A percentile compares a stretch with the other conserved stretches of the same genome.
These are phyloP conservation scores for Cheilosia urbana DNA, from an alignment of 2,888 invertebrate genomes.

Conservation along the genomic window DNA sequence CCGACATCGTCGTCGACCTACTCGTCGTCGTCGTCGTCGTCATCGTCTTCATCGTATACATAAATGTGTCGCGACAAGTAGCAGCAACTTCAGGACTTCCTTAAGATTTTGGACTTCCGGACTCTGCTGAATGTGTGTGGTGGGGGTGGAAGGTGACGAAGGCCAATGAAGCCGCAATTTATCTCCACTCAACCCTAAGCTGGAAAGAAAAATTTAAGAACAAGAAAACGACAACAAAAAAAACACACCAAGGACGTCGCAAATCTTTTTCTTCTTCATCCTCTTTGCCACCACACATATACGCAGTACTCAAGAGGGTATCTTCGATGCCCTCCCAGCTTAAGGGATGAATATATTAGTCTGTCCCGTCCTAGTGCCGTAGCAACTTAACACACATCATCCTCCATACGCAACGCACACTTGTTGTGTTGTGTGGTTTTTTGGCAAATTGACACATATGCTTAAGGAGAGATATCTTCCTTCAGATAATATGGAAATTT, in stretches of 20 bases:
- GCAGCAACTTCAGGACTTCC: conserved; percentile 68
- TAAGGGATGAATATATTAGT: conserved; percentile 75
- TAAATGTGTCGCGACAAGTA: conserved; percentile 65
- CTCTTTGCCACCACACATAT: conserved; percentile 45
- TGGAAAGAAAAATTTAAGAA: conserved; percentile 17
- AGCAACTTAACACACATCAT: conserved; percentile 59
- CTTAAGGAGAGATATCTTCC: conserved; percentile 78
- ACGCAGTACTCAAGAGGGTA: conserved; percentile 44
- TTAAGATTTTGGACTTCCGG: conserved; percentile 76
- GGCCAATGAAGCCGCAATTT: conserved; percentile 72
- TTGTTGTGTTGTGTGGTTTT: conserved; percentile 65
- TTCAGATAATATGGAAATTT: conserved; percentile 82
- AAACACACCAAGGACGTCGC: conserved; percentile 67
- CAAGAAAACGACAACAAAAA: conserved; percentile 29
- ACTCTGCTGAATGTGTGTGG: conserved; percentile 56
- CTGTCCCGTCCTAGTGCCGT: conserved; percentile 58
- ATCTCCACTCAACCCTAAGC: conserved; percentile 64
- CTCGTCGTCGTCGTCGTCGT: conserved; percentile 56
- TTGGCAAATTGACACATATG: conserved; percentile 74
- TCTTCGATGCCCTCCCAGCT: conserved; percentile 56
- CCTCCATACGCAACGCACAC: conserved; percentile 66
- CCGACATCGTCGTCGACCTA: conserved; percentile 46
- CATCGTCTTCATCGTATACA: conserved; percentile 53
- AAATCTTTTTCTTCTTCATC: conserved; percentile 61
- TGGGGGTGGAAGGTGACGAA: conserved; percentile 29